Base-by-base conservation (phyloP, 2,888 invertebrate genomes). In the Dastarcus helophoroides region DNA sequence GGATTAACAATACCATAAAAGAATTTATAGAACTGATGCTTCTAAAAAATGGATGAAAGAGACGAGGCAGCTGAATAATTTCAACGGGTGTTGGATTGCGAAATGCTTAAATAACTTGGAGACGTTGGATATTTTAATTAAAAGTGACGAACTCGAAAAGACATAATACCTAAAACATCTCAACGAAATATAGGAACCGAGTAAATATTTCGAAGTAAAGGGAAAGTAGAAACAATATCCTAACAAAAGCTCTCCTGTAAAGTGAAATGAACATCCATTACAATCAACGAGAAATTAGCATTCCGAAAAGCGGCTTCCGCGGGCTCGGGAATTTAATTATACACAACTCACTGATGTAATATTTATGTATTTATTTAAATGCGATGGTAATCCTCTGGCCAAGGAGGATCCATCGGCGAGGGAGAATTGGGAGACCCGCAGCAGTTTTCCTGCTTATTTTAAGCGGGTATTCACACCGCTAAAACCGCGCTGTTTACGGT, bases 281-380 rank as follows among this genome's bases (percentile, higher is more conserved):
- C 57, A 58, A 56, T 57, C 55, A 58, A 53, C 51, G 51, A 47
- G 51, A 56, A 58, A 58, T 57, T 58, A 56, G 56, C 56, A 56
- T 58, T 52, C 52, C 41, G 51, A 49, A 53, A 57, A 54, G 53
- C 54, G 55, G 53, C 48, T 55, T 53, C 49, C 50, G 51, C 48
- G 53, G 55, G n/a, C 56, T 53, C 50, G 44, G 48, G 53, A 58
- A 61, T 61, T 60, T 60, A 60, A 61, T 60, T 60, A 60, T 58
- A 62, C 60, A 60, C 60, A 60, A 57, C 60, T 60, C 57, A 50
- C 54, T 51, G 60, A 61, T 62, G 61, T 62, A 58, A 62, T 62
- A 62, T 62, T 62, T 62, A 62, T 62, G 62, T 62, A 62, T 62
- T 62, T 62, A 62, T 62, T 62, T 60, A 62, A 61, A 62, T 62